Conservation (phyloP, 2,113 vertebrate genomes). For the Melanocharis versteri region DNA sequence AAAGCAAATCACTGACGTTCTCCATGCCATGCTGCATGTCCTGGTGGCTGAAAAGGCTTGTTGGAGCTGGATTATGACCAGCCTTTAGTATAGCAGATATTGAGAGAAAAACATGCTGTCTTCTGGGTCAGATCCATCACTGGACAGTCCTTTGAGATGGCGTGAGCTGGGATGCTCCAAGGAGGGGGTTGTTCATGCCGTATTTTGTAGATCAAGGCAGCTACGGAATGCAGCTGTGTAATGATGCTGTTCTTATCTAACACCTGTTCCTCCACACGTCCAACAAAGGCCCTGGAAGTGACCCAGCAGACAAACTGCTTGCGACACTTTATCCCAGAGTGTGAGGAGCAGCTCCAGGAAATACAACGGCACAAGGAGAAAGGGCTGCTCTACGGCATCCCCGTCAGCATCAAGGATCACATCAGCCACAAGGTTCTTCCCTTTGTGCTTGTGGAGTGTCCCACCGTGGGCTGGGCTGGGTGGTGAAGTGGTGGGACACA, state of each 20-base stretch:
- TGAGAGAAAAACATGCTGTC: not conserved
- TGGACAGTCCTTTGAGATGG: not conserved
- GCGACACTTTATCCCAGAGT: conserved; percentile 76
- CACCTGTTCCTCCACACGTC: not conserved
- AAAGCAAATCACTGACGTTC: not conserved
- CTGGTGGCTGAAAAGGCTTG: not conserved
- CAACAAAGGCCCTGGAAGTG: conserved; percentile 74
- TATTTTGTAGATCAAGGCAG: not conserved
- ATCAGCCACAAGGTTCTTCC: conserved; percentile 71
- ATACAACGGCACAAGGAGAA: conserved; percentile 35
- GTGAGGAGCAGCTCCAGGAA: conserved; percentile 74
- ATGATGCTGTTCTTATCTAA: not conserved
- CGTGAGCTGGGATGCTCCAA: not conserved
- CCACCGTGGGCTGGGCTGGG: not conserved
- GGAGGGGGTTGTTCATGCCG: not conserved
- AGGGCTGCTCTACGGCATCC: conserved; percentile 81
- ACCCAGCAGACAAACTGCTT: conserved; percentile 78
- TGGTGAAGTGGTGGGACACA: not conserved
- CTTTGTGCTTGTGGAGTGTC: not conserved
- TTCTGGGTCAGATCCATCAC: not conserved
- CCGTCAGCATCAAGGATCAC: conserved; percentile 84
- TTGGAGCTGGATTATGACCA: not conserved
- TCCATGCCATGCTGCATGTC: not conserved
- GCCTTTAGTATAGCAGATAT: not conserved
- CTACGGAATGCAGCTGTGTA: not conserved